Percentiles rank a stretch among this genome's conserved stretches.
Conservation (phyloP, 2,888 invertebrate genomes). For the Abrostola triplasia region DNA sequence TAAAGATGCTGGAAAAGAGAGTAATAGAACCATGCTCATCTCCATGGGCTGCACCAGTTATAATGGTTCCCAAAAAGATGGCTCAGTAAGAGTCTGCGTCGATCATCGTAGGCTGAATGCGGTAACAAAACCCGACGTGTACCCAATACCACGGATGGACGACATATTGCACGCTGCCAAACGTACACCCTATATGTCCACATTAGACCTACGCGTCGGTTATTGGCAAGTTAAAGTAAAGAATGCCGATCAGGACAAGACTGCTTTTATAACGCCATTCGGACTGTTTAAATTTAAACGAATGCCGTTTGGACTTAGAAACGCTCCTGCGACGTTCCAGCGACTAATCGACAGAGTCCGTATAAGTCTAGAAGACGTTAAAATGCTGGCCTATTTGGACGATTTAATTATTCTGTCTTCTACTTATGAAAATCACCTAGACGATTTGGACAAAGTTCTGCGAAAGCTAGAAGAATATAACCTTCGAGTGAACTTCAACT, state of each 20-base stretch:
- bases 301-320: slow-evolving; percentile 17
- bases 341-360: slow-evolving; percentile 31
- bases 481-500: slow-evolving; percentile 40
- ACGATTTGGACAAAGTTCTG: slow-evolving; percentile 31
- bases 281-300: slow-evolving; percentile 8
- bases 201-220: slow-evolving; percentile 14
- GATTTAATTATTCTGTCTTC: slow-evolving; percentile 24
- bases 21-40: slow-evolving; percentile 23
- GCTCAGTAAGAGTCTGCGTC: slow-evolving; percentile 59
- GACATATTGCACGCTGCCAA: slow-evolving; percentile 16
- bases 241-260: slow-evolving; percentile 10
- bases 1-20: slow-evolving; percentile 7
- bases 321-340: slow-evolving; percentile 18
- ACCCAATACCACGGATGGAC: slow-evolving; percentile 8
- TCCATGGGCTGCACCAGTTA: slow-evolving; percentile 66
- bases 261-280: slow-evolving; percentile 13
- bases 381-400: slow-evolving; percentile 26
- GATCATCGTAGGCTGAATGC: slow-evolving; percentile 43
- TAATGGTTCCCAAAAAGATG: slow-evolving; percentile 67
- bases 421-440: slow-evolving; percentile 16
- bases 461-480: slow-evolving; percentile 31
- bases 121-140: slow-evolving; percentile 4
- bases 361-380: slow-evolving; percentile 5
- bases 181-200: slow-evolving; percentile 14
- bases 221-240: slow-evolving; percentile 19